Base-by-base conservation (phyloP, 2,888 invertebrate species). In the Osmoderma eremita region DNA sequence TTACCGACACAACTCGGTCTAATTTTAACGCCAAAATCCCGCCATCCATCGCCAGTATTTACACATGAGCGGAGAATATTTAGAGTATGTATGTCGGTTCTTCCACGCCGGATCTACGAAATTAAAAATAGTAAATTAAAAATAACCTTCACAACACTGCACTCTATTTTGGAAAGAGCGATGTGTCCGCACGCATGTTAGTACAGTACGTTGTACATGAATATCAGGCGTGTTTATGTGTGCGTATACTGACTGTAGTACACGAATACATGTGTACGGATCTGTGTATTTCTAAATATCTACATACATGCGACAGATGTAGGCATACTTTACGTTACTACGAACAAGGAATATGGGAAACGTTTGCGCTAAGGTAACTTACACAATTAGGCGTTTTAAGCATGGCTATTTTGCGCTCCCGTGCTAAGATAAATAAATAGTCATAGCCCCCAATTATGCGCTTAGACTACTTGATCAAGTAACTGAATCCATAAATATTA, bases 71-170 rank as follows among this genome's bases (percentile, higher is more conserved):
- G 64, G 48, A 38, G 15, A 3, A 64, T 54, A 54, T 64, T 54
- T 54, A 42, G 64, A 54, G 36, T 64, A 69, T 67, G 71, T 67
- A 58, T n/a, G 48, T 2, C 12, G 54, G 61, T 67, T 70, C 67
- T 38, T 53, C 53, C 15, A n/a, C 67, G 56, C 65, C 68, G 66
- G 67, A 71, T 71, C 64, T 66, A 18, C 38, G 18, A 45, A 65
- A 63, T 67, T 68, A 69, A 70, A 71, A 71, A 71, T 71, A 71
- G 71, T 15, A 68, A 67, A 69, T 69, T 68, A 70, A 70, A 71
- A 71, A 70, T 71, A 71, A 61, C 71, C 18, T 50, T 42, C 20
- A 38, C 24, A 71, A 69, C 67, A 69, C 66, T 69, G 69, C 63
- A 71, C 67, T 67, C 69, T 71, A 69, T 71, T 69, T 71, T 66